Percentiles rank a stretch among this genome's conserved stretches.
These are phyloP conservation scores for Ciconia nigra DNA, from an alignment of 2,797 vertebrate genomes.

Conservation along the genomic window DNA sequence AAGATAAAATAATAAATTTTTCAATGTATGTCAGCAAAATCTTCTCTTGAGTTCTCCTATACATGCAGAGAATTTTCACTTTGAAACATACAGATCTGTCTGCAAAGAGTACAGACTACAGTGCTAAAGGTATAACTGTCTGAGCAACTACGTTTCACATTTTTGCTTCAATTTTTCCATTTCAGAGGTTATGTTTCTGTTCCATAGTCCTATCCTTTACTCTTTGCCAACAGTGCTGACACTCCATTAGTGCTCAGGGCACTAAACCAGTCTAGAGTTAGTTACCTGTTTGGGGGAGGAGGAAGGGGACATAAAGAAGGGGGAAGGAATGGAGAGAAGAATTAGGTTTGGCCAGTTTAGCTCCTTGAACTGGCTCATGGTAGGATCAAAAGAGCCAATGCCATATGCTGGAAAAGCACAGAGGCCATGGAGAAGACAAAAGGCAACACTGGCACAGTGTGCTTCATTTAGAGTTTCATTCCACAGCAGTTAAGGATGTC, in stretches of 20 bases:
- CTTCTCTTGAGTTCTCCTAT: background rate
- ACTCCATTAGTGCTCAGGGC: background rate
- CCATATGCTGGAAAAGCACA: background rate
- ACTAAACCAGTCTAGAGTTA: background rate
- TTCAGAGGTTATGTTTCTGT: background rate
- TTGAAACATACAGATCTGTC: background rate
- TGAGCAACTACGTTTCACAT: background rate
- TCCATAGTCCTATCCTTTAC: background rate
- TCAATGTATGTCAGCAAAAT: background rate
- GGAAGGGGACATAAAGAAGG: background rate
- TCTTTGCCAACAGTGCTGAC: background rate
- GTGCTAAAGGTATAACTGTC: background rate
- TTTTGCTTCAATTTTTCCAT: background rate
- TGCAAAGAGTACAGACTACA: background rate
- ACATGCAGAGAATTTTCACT: background rate
- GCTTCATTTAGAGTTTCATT: background rate
- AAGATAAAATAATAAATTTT: background rate
- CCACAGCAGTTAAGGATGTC: background rate
- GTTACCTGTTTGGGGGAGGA: background rate
- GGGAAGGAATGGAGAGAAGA: background rate
- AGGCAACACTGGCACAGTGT: background rate
- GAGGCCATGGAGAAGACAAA: background rate
- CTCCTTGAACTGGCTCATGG: background rate
- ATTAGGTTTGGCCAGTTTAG: background rate
- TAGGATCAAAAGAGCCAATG: background rate